Percentiles rank a stretch among this genome's conserved stretches.
Conservation (phyloP, 2,797 vertebrate genomes). For the Apodemus agrarius region DNA sequence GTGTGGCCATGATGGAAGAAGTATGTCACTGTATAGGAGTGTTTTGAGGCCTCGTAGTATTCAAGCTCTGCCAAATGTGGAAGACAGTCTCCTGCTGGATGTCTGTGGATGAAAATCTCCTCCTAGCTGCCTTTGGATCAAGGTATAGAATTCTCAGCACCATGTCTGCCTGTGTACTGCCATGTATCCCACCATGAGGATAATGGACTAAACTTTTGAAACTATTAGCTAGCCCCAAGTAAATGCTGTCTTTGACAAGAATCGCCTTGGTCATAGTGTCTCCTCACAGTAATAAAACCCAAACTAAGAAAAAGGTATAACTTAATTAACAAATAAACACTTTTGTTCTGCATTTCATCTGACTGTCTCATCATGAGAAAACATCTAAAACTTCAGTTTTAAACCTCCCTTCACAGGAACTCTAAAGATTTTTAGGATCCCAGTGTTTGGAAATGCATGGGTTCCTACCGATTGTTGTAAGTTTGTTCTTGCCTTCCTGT, state of each 20-base stretch:
- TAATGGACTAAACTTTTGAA: not conserved
- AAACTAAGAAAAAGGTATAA: not conserved
- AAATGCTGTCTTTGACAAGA: not conserved
- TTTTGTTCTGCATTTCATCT: conserved; percentile 22
- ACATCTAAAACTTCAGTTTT: not conserved
- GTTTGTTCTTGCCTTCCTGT: not conserved
- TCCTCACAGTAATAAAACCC: not conserved
- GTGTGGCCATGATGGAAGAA: not conserved
- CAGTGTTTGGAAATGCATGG: not conserved
- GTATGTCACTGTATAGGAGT: not conserved
- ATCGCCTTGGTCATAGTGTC: not conserved
- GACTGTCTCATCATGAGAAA: not conserved
- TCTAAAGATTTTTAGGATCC: not conserved
- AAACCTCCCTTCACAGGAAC: not conserved
- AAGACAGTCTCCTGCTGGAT: not conserved
- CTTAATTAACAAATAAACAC: not conserved
- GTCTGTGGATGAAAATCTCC: not conserved
- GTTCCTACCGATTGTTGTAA: not conserved
- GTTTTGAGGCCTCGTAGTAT: not conserved
- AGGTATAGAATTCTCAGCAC: not conserved
- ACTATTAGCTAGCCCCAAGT: not conserved
- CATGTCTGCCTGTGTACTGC: not conserved
- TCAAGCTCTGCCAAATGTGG: not conserved
- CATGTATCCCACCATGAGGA: not conserved
- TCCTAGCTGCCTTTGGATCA: not conserved